Conservation (phyloP, 1,140 invertebrate genomes). For the Zaprionus africanus region DNA sequence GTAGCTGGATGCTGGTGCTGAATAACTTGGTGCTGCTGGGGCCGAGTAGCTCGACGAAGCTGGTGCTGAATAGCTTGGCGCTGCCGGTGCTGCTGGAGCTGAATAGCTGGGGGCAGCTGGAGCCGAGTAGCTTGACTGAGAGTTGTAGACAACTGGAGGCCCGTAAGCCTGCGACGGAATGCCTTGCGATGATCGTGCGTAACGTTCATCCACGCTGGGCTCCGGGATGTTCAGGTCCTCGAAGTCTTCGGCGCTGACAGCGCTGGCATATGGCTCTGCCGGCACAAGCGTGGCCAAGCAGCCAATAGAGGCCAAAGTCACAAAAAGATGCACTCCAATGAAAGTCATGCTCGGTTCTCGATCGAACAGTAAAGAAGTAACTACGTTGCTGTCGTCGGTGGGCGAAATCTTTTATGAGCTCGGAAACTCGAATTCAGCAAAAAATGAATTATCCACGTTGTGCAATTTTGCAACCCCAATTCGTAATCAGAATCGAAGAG, state of each 20-base stretch:
- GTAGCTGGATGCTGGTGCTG: conserved; percentile 13
- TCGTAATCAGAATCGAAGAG: background rate
- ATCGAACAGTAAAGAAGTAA: conserved; percentile 25
- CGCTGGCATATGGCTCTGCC: conserved; percentile 1
- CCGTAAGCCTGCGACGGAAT: conserved; percentile 58
- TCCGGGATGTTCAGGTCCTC: conserved; percentile 48
- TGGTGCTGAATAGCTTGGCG: conserved; percentile 34
- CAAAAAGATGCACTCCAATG: conserved; percentile 36
- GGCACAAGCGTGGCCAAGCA: conserved; percentile 39
- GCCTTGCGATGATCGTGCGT: conserved; percentile 16
- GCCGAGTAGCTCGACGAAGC: conserved; percentile 17
- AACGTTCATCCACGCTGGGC: conserved; percentile 41
- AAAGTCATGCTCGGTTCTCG: conserved; percentile 42
- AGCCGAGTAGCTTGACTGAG: conserved; percentile 46
- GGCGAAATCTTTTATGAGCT: conserved; percentile 53
- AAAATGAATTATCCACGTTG: conserved; percentile 31
- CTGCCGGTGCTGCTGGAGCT: conserved; percentile 24
- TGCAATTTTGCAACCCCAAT: conserved; percentile 46
- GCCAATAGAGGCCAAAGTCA: conserved; percentile 32
- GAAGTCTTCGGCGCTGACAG: conserved; percentile 27
- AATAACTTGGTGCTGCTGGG: conserved; percentile 19
- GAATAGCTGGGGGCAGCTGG: conserved; percentile 22
- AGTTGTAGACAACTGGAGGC: conserved; percentile 57
- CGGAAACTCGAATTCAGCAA: conserved; percentile 52
- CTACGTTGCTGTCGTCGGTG: conserved; percentile 13